Evolutionary conservation across 2,888 invertebrate species (phyloP).

Genomic region (Athalia circularis): DNA sequence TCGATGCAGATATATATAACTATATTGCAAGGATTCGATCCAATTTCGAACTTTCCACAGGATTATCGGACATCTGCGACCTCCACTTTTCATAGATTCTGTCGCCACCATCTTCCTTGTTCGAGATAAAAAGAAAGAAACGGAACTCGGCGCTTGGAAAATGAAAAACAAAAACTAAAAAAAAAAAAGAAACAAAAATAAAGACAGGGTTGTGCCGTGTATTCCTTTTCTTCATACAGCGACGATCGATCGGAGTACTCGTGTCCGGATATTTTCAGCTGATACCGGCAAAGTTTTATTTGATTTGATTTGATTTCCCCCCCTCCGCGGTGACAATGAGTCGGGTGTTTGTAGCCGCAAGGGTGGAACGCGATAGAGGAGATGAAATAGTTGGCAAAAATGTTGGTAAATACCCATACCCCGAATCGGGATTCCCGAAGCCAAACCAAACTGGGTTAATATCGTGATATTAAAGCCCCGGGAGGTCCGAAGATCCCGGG

Average conservation of each 20-base stretch:
- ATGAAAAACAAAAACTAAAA: not conserved
- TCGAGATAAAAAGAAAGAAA: not conserved
- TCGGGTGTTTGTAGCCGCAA: not conserved
- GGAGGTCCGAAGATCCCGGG: slow-evolving; percentile 67
- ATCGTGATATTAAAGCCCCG: slow-evolving; percentile 72
- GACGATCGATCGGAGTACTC: no score
- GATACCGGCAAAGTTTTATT: not conserved
- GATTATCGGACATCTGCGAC: slow-evolving; percentile 37
- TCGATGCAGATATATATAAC: slow-evolving; percentile 40
- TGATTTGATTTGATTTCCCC: slow-evolving; percentile 16
- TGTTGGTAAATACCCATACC: slow-evolving; percentile 6
- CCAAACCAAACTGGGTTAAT: slow-evolving; percentile 70
- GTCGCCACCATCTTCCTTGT: slow-evolving; percentile 6
- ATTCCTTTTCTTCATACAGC: no score
- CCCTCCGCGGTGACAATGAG: slow-evolving; percentile 16
- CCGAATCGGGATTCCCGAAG: slow-evolving; percentile 21
- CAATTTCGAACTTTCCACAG: slow-evolving; percentile 47
- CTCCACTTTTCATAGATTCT: not conserved
- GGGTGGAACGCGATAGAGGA: no score
- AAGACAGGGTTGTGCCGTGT: no score
- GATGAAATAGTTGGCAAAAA: slow-evolving; percentile 32
- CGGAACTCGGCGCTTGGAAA: not conserved
- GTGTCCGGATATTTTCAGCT: no score
- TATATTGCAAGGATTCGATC: slow-evolving; percentile 53
- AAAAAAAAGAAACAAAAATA: no score